Evolutionary conservation across 2,113 vertebrate species (phyloP).

Genomic region (Gnathonemus longibarbis): DNA sequence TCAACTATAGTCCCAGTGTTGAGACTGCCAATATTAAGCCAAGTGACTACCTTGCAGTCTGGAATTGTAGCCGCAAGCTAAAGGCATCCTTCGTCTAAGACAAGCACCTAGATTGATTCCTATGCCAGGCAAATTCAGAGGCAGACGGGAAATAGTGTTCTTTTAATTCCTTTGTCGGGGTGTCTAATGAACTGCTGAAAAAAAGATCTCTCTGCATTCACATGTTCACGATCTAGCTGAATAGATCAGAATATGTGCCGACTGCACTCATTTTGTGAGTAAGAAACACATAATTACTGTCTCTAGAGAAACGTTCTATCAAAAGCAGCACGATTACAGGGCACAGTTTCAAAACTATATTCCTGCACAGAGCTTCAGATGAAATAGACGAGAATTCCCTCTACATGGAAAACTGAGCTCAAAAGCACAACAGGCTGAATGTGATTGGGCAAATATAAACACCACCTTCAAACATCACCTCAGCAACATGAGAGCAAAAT

Average conservation of each 20-base stretch:
- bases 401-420: not conserved
- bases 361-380: not conserved
- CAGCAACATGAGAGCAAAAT: not conserved
- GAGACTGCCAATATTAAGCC: not conserved
- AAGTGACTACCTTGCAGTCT: not conserved
- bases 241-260: not conserved
- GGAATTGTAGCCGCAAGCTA: not conserved
- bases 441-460: slow-evolving; percentile 6
- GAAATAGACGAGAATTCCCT: not conserved
- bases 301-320: not conserved
- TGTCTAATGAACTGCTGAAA: not conserved
- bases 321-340: not conserved
- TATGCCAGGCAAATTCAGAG: not conserved
- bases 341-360: not conserved
- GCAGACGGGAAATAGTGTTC: not conserved
- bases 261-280: not conserved
- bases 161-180: not conserved
- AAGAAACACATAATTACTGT: not conserved
- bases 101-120: not conserved
- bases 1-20: not conserved
- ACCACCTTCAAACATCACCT: not conserved
- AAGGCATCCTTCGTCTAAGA: not conserved
- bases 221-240: not conserved
- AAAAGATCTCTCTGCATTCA: not conserved
- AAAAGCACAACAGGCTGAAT: not conserved